A percentile compares a stretch with the other conserved stretches of the same genome.
phyloP scores from a whole-genome alignment of 2,888 invertebrate genomes.

The Catocala sponsa region DNA sequence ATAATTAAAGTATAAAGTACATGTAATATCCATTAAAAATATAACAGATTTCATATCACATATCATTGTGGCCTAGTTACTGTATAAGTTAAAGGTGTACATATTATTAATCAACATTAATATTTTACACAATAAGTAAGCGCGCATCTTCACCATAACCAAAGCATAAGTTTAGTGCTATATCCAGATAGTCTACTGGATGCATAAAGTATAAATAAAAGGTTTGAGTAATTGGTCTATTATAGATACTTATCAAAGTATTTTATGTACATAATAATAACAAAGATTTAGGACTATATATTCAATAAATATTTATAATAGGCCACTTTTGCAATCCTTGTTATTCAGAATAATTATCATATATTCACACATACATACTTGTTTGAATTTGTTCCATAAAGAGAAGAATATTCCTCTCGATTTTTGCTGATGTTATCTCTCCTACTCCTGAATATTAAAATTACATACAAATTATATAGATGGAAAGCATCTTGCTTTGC shows the following conservation, averaged over 20 bases:
- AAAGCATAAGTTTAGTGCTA: neutral
- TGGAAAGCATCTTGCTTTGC: neutral
- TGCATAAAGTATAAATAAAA: neutral
- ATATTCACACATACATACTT: constrained; percentile 81
- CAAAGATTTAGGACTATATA: constrained; percentile 12
- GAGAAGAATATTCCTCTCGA: constrained; percentile 78
- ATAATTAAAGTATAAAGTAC: neutral
- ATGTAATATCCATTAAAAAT: neutral
- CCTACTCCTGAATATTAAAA: constrained; percentile 82
- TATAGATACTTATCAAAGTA: constrained; percentile 64
- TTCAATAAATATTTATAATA: constrained; percentile 73
- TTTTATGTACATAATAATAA: neutral
- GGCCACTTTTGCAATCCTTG: constrained; percentile 49
- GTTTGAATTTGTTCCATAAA: constrained; percentile 80
- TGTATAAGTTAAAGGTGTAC: too few species aligned
- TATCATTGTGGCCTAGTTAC: neutral
- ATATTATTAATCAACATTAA: neutral
- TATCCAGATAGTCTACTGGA: neutral
- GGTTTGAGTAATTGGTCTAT: constrained; percentile 33
- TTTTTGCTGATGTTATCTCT: constrained; percentile 82
- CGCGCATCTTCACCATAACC: neutral
- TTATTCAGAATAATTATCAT: constrained; percentile 60
- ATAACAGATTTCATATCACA: neutral
- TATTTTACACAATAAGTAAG: neutral
- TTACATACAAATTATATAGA: constrained; percentile 44